Percentiles rank a stretch among this genome's conserved stretches.
Evolutionary conservation across 2,888 invertebrate genomes (phyloP).

Genomic region (Lithophane socia): DNA sequence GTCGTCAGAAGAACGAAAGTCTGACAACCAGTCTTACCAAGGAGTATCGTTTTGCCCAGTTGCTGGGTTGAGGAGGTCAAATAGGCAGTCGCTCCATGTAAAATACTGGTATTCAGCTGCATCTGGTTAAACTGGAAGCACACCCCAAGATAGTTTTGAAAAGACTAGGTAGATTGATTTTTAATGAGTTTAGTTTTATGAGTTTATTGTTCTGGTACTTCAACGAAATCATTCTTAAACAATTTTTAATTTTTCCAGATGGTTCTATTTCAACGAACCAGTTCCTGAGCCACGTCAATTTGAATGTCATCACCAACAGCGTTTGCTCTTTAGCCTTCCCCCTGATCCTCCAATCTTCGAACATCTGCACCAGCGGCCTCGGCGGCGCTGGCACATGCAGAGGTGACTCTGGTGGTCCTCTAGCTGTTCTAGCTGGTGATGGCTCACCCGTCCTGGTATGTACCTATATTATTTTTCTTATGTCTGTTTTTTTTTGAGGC

Average conservation of each 20-base stretch:
- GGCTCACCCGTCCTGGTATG: slow-evolving; percentile 72
- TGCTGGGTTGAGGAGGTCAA: too few species aligned
- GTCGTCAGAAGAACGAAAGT: too few species aligned
- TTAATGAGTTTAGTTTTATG: too few species aligned
- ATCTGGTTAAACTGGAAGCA: too few species aligned
- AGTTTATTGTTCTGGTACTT: neutral
- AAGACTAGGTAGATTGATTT: too few species aligned
- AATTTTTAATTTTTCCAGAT: slow-evolving; percentile 52
- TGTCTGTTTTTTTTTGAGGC: neutral
- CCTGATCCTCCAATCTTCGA: slow-evolving; percentile 67
- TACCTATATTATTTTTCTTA: neutral
- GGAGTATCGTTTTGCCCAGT: too few species aligned
- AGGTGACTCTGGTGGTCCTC: slow-evolving; percentile 83
- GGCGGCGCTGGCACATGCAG: slow-evolving; percentile 72
- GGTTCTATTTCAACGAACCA: slow-evolving; percentile 65
- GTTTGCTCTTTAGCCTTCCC: slow-evolving; percentile 72
- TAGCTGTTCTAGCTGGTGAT: slow-evolving; percentile 61
- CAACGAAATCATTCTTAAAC: neutral
- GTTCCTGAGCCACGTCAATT: slow-evolving; percentile 67
- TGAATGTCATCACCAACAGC: slow-evolving; percentile 74
- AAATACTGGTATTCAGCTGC: too few species aligned
- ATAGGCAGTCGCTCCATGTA: too few species aligned
- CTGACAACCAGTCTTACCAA: too few species aligned
- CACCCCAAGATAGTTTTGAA: too few species aligned
- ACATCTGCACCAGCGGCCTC: slow-evolving; percentile 78